Evolutionary conservation across 2,888 invertebrate genomes (phyloP).

Genomic region (Parasteatoda lunata): DNA sequence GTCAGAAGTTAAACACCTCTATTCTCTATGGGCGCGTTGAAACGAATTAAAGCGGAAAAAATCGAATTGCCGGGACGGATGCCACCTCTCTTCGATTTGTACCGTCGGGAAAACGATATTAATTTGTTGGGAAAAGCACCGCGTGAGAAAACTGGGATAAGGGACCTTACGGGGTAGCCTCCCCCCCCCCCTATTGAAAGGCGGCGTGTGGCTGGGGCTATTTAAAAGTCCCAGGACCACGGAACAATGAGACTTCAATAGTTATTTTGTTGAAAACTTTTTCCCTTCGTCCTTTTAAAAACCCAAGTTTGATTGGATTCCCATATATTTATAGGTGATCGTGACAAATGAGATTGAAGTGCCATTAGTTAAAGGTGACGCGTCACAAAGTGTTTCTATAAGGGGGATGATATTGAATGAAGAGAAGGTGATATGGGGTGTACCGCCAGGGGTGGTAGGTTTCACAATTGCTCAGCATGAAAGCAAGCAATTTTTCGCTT

Average conservation of each 20-base stretch:
- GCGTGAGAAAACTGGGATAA: slow-evolving; percentile 40
- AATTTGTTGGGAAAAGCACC: slow-evolving; percentile 60
- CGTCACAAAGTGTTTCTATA: slow-evolving; percentile 31
- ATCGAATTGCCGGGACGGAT: slow-evolving; percentile 51
- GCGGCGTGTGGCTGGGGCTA: slow-evolving; percentile 57
- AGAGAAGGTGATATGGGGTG: background rate
- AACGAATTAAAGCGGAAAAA: slow-evolving; percentile 63
- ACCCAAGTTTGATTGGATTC: slow-evolving; percentile 54
- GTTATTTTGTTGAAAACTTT: slow-evolving; percentile 35
- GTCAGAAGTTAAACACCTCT: slow-evolving; percentile 61
- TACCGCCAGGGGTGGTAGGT: background rate
- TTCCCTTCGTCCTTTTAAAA: slow-evolving; percentile 1
- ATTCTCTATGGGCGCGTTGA: slow-evolving; percentile 54
- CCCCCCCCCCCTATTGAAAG: slow-evolving; percentile 21
- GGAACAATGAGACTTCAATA: slow-evolving; percentile 46
- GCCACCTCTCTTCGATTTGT: slow-evolving; percentile 14
- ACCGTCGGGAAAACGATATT: slow-evolving; percentile 53
- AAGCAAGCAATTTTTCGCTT: background rate
- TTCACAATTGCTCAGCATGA: slow-evolving; percentile 1
- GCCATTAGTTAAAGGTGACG: slow-evolving; percentile 56
- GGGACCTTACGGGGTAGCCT: background rate
- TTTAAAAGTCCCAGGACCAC: slow-evolving; percentile 58
- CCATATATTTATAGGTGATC: slow-evolving; percentile 40
- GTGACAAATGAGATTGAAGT: slow-evolving; percentile 63
- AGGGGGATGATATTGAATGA: slow-evolving; percentile 5